Evolutionary conservation across 2,113 vertebrate genomes (phyloP).

Genomic region (Melanerpes aurifrons): DNA sequence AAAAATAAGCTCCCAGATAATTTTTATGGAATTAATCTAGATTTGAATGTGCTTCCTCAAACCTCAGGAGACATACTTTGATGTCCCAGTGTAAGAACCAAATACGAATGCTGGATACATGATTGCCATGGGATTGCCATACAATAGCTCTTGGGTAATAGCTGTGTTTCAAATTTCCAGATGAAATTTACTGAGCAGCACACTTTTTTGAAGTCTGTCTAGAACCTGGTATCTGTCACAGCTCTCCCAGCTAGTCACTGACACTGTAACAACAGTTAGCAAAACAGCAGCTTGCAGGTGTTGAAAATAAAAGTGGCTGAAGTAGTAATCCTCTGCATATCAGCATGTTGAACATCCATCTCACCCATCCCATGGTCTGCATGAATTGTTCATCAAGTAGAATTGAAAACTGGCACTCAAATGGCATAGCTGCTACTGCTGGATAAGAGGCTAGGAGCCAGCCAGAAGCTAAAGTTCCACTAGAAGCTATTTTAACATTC

Average conservation of each 20-base stretch:
- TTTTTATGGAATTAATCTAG: neutral
- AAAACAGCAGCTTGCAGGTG: neutral
- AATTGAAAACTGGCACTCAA: slow-evolving; percentile 25
- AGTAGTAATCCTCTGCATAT: slow-evolving; percentile 4
- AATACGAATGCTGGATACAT: neutral
- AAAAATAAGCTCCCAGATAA: neutral
- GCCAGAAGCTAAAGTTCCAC: slow-evolving; percentile 49
- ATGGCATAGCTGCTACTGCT: neutral
- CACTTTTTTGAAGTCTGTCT: neutral
- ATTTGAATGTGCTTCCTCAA: neutral
- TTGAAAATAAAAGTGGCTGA: neutral
- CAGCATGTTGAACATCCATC: neutral
- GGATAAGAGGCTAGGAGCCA: neutral
- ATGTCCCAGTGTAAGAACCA: neutral
- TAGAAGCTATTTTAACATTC: slow-evolving; percentile 37
- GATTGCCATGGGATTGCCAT: neutral
- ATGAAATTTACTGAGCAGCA: neutral
- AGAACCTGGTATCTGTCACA: neutral
- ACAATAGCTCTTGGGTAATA: neutral
- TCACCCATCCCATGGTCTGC: neutral
- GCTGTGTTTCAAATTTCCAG: neutral
- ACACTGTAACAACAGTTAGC: neutral
- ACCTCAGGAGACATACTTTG: neutral
- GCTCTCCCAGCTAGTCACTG: neutral
- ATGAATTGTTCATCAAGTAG: slow-evolving; percentile 31